Percentiles rank a stretch among this genome's conserved stretches.
Evolutionary conservation across 2,797 vertebrate genomes (phyloP).

Genomic region (Sandelia bainsii): DNA sequence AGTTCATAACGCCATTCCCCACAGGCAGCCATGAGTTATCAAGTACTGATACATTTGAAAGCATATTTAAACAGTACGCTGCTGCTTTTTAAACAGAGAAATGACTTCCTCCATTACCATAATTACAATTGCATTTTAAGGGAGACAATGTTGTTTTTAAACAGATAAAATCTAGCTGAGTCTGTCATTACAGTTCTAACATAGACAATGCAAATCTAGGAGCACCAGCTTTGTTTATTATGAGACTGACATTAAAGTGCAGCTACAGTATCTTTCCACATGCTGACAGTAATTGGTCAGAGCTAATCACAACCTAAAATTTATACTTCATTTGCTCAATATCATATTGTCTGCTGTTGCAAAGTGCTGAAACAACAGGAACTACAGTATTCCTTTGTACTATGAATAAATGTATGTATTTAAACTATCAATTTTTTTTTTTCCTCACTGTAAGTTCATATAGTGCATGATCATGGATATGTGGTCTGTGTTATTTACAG

Average conservation of each 20-base stretch:
- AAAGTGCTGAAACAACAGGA: background rate
- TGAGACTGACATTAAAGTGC: background rate
- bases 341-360: background rate
- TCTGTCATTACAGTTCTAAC: background rate
- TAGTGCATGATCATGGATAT: background rate
- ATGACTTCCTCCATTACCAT: background rate
- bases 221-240: background rate
- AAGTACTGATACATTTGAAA: constrained; percentile 15
- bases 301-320: constrained; percentile 7
- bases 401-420: constrained; percentile 25
- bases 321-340: background rate
- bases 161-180: background rate
- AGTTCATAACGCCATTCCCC: constrained; percentile 58
- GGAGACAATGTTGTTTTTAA: background rate
- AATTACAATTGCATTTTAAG: background rate
- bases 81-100: background rate
- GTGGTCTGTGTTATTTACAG: background rate
- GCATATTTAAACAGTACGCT: background rate
- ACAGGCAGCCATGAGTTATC: constrained; percentile 35
- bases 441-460: too few species aligned
- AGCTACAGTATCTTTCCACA: background rate
- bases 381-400: constrained; percentile 3
- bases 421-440: too few species aligned
- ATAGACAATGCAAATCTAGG: background rate
- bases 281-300: background rate